Percentiles rank a stretch among this genome's conserved stretches.
These are phyloP conservation scores for Imbricaverruca yamaguchii DNA, from an alignment of 2,888 invertebrate genomes.

Conservation along the genomic window DNA sequence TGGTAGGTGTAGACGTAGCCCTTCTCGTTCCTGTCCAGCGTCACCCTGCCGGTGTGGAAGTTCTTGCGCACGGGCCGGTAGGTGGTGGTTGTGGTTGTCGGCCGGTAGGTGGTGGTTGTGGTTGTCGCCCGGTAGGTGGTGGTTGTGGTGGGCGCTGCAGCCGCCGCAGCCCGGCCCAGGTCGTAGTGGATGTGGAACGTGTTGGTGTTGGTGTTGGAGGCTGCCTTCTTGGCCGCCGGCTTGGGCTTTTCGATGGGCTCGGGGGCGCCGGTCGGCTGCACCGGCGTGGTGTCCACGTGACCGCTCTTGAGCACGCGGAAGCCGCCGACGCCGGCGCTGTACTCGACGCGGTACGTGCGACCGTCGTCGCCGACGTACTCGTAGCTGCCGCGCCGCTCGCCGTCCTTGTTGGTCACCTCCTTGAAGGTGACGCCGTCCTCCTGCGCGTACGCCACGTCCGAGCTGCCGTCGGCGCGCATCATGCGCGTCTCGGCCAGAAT, in stretches of 20 bases:
- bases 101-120: not conserved
- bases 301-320: not conserved
- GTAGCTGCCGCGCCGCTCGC: constrained; percentile 1
- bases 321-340: constrained; percentile 11
- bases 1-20: constrained; percentile 10
- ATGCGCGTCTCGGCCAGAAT: constrained; percentile 13
- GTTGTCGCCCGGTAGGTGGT: not conserved
- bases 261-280: not conserved
- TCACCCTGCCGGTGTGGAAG: constrained; percentile 8
- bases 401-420: constrained; percentile 6
- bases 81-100: not conserved
- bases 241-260: not conserved
- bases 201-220: not conserved
- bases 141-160: not conserved
- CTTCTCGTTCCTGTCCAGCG: not conserved
- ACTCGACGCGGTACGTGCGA: constrained; percentile 4
- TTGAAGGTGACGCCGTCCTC: constrained; percentile 19
- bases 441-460: constrained; percentile 17
- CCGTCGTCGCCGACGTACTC: constrained; percentile 18
- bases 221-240: not conserved
- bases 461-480: not conserved
- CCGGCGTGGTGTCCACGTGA: not conserved
- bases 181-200: not conserved
- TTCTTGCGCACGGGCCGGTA: not conserved
- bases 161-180: not conserved